A percentile compares a stretch with the other conserved stretches of the same genome.
phyloP scores from a whole-genome alignment of 1,140 invertebrate species.

The Lutraria rhynchaena region DNA sequence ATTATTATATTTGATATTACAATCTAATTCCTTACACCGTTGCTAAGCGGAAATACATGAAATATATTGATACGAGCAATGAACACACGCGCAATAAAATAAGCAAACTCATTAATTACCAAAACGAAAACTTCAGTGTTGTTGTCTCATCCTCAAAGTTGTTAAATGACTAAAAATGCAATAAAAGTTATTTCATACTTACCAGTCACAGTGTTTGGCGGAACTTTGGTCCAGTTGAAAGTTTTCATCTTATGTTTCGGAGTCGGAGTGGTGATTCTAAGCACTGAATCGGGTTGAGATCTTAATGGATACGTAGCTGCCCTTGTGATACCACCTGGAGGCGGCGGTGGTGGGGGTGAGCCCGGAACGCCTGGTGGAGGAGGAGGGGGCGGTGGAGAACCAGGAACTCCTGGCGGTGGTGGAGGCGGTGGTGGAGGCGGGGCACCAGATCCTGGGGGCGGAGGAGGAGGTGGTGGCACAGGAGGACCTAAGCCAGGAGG shows the following conservation, averaged over 20 bases:
- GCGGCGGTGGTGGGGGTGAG: conserved; percentile 14
- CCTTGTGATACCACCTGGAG: conserved; percentile 10
- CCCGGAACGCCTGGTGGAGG: conserved; percentile 29
- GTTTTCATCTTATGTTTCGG: conserved; percentile 80
- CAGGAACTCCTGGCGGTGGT: conserved; percentile 10
- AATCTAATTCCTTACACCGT: too few species aligned
- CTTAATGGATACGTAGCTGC: conserved; percentile 52
- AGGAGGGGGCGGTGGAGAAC: conserved; percentile 17
- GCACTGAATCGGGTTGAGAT: conserved; percentile 44
- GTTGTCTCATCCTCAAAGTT: too few species aligned
- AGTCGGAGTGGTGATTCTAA: conserved; percentile 62
- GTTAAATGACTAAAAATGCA: too few species aligned
- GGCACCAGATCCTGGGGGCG: background rate
- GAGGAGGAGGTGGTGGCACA: conserved; percentile 29
- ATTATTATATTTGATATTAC: too few species aligned
- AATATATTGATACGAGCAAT: too few species aligned
- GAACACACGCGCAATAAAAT: too few species aligned
- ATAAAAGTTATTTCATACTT: too few species aligned
- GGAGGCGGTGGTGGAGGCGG: conserved; percentile 22
- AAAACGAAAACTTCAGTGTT: too few species aligned
- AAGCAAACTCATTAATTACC: too few species aligned
- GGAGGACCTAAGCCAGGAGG: background rate
- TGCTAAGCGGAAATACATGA: too few species aligned
- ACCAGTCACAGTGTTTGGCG: conserved; percentile 70
- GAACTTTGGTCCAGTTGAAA: conserved; percentile 80